Conservation (phyloP, 2,113 vertebrate species). For the Ovis canadensis region DNA sequence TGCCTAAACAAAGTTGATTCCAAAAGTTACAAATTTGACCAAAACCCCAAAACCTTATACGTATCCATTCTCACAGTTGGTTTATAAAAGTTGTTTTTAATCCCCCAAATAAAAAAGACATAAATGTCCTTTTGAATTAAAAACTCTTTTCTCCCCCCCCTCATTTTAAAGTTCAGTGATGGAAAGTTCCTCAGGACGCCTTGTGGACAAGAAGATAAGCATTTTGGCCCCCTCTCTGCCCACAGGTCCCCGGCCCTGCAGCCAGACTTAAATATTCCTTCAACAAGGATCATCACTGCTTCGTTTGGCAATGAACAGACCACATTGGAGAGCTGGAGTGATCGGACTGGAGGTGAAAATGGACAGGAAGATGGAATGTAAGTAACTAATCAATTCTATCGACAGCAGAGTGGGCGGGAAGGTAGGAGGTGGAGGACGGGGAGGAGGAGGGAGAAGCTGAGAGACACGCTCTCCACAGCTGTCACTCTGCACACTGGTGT, state of each 20-base stretch:
- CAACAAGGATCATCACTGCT: background rate
- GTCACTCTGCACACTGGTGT: accelerated
- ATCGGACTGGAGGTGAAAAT: background rate
- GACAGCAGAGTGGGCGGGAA: background rate
- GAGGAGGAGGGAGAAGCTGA: background rate
- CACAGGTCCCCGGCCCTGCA: accelerated
- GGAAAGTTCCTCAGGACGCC: background rate
- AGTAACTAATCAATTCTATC: background rate
- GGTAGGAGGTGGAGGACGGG: background rate
- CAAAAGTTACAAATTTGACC: background rate
- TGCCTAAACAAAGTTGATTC: background rate
- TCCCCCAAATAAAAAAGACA: background rate
- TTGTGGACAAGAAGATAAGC: background rate
- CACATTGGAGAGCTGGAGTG: background rate
- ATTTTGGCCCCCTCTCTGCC: accelerated
- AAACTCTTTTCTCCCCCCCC: background rate
- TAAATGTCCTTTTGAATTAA: background rate
- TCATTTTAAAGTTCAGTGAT: background rate
- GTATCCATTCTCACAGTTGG: background rate
- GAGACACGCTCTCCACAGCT: accelerated
- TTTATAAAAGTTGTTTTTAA: background rate
- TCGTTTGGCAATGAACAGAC: background rate
- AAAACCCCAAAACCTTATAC: background rate
- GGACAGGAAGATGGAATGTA: background rate
- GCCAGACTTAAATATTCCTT: background rate